Base-by-base conservation (phyloP, 1,140 invertebrate genomes). In the Procambarus clarkii region DNA sequence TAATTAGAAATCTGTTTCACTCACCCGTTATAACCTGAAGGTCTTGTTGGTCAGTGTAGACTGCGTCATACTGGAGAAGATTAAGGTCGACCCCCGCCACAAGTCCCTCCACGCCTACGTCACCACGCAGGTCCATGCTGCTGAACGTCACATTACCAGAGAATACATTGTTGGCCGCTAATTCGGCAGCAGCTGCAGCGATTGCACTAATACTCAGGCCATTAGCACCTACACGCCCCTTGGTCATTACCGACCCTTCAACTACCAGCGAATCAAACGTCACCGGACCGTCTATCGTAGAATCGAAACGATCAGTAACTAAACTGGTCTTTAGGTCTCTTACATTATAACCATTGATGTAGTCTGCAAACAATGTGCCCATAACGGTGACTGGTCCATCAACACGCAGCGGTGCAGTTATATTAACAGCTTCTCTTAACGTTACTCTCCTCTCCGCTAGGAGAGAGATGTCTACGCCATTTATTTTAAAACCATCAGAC, bases 1-100 rank as follows among this genome's bases (percentile, higher is more conserved):
- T 13, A 54, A 8, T 54, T 9, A 54, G 0, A 8, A 54, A 18
- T 64, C 18, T 9, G 11, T 64, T 64, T 15, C 3, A 13, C 87
- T 82, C 64, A 88, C 87, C 87, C 11, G 87, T 82, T 7, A 88
- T 74, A 24, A 18, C 24, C 24, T 54, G 78, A 24, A 54, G 44
- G 1, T 3, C 24, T 7, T 9, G 7, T 1, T 18, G 21, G n/a
- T 88, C 46, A 3, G 13, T 82, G n/a, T 88, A 88, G 2, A 92
- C 86, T 18, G 86, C 85, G 60, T 92, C 74, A 21, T 92, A 15
- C n/a, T 85, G 81, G 15, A 92, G 69, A 9, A 13, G 15, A 4
- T 15, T 21, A 8, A 92, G 79, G 24, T 92, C 46, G 7, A 85
- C 74, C 0, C 86, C 91, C 58, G 88, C 82, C 74, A 92, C 82